Evolutionary conservation across 1,140 invertebrate genomes (phyloP).

Genomic region (Drosophila nannoptera): DNA sequence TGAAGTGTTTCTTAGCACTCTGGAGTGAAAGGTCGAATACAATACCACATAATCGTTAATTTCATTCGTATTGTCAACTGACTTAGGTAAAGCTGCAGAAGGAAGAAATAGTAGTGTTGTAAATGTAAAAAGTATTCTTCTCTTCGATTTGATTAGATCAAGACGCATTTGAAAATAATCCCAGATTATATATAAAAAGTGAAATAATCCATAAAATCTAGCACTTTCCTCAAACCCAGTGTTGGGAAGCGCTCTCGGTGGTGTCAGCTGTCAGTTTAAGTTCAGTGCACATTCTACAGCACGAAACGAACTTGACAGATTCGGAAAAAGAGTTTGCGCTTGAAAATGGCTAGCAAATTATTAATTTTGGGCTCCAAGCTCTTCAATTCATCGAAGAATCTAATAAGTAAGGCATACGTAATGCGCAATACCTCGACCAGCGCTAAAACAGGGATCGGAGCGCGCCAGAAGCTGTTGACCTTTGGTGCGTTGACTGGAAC

Average conservation of each 20-base stretch:
- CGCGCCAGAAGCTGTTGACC: slow-evolving; percentile 24
- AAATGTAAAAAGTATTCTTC: no score
- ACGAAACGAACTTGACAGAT: slow-evolving; percentile 13
- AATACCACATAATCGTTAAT: no score
- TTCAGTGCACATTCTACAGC: slow-evolving; percentile 9
- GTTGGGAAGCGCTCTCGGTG: background rate
- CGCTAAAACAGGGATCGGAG: background rate
- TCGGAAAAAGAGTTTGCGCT: background rate
- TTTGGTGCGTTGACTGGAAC: slow-evolving; percentile 87
- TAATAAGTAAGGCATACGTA: slow-evolving; percentile 6
- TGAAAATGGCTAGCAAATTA: slow-evolving; percentile 43
- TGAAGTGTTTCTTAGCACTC: background rate
- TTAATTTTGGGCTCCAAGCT: slow-evolving; percentile 34
- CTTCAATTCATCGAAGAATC: slow-evolving; percentile 19
- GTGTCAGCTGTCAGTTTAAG: background rate
- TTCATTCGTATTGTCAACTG: no score
- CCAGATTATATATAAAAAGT: no score
- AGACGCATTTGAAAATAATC: no score
- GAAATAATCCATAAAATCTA: background rate
- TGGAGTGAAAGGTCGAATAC: background rate
- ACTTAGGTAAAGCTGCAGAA: no score
- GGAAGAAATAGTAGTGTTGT: no score
- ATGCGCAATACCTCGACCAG: slow-evolving; percentile 13
- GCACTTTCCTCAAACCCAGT: background rate
- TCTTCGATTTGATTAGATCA: no score